Evolutionary conservation across 2,113 vertebrate genomes (phyloP).

Genomic region (Diglossa brunneiventris): DNA sequence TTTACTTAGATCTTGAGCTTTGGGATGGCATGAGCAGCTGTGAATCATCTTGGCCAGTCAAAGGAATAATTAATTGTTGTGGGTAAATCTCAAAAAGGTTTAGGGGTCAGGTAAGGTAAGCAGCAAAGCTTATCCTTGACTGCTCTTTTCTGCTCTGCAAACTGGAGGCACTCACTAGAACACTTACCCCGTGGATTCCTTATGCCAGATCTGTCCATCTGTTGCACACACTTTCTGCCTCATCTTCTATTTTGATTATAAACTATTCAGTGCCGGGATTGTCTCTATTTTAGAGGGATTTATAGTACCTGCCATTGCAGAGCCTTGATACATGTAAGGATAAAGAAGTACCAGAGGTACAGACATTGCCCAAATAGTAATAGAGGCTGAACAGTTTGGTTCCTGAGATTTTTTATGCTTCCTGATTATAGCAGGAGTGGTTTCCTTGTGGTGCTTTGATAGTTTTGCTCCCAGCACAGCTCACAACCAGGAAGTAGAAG

Average conservation of each 20-base stretch:
- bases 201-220: slow-evolving; percentile 38
- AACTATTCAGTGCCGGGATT: slow-evolving; percentile 23
- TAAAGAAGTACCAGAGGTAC: background rate
- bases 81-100: slow-evolving; percentile 66
- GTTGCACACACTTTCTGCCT: slow-evolving; percentile 47
- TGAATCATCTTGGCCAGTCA: slow-evolving; percentile 69
- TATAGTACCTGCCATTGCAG: background rate
- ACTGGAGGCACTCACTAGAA: slow-evolving; percentile 39
- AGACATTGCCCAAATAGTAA: background rate
- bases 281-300: background rate
- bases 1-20: slow-evolving; percentile 66
- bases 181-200: slow-evolving; percentile 24
- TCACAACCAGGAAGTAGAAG: slow-evolving; percentile 55
- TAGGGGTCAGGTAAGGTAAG: slow-evolving; percentile 67
- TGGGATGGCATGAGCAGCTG: slow-evolving; percentile 66
- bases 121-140: slow-evolving; percentile 56
- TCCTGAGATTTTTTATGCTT: slow-evolving; percentile 54
- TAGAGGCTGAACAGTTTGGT: slow-evolving; percentile 10
- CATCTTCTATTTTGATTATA: slow-evolving; percentile 37
- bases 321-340: background rate
- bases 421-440: slow-evolving; percentile 58
- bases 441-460: slow-evolving; percentile 61
- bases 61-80: slow-evolving; percentile 71
- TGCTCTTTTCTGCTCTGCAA: slow-evolving; percentile 61
- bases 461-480: slow-evolving; percentile 60